phyloP scores from a whole-genome alignment of 2,888 invertebrate species.

The Dolichomitus sp. region DNA sequence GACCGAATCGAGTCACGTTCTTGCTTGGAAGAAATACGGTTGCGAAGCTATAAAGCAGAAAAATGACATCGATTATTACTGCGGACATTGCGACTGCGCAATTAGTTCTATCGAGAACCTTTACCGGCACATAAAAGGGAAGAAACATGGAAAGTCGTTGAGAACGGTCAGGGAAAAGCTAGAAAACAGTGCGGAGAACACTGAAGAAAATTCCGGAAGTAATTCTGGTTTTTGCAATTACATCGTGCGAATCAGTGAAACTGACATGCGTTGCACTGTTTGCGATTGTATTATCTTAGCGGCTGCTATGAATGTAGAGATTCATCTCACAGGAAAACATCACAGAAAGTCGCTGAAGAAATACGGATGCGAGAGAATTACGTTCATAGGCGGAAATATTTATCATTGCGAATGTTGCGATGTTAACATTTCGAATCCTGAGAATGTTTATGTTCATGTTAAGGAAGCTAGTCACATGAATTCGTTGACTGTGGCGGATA shows the following conservation, averaged over 20 bases:
- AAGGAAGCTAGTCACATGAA: neutral
- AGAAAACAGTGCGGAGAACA: neutral
- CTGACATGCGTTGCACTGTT: neutral
- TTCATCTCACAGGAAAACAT: neutral
- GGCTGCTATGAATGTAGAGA: neutral
- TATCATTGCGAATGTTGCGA: constrained; percentile 31
- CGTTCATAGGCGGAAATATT: no score
- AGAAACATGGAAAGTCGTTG: neutral
- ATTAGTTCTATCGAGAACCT: neutral
- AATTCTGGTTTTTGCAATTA: neutral
- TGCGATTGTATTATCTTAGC: neutral
- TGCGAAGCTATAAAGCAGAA: neutral
- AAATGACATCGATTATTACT: neutral
- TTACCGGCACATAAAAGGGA: constrained; percentile 8
- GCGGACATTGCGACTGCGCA: constrained; percentile 15
- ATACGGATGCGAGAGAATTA: constrained; percentile 11
- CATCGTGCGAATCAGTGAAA: neutral
- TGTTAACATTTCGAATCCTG: neutral
- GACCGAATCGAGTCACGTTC: neutral
- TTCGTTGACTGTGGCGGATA: neutral
- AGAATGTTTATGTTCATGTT: neutral
- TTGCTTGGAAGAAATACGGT: neutral
- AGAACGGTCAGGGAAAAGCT: neutral
- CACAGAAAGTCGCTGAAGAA: neutral
- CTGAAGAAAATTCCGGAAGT: neutral